Evolutionary conservation across 2,888 invertebrate genomes (phyloP).

Genomic region (Ctenicera cuprea): DNA sequence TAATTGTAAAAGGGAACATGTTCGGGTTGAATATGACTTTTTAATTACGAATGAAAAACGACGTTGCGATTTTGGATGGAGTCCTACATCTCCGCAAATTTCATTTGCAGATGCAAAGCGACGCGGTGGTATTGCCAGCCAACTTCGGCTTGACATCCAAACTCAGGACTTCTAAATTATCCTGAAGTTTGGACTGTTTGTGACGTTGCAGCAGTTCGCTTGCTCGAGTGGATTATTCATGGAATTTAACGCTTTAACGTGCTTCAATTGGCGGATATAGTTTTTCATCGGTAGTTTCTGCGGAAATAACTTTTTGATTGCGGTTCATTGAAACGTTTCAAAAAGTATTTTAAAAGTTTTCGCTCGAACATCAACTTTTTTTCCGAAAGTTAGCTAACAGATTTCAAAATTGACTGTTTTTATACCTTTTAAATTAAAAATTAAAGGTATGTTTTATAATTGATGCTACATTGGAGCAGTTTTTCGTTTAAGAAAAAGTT

Average conservation of each 20-base stretch:
- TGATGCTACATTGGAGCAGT: too few species aligned
- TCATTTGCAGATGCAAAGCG: conserved; percentile 51
- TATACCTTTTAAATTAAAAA: too few species aligned
- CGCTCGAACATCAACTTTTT: not conserved
- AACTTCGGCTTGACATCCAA: conserved; percentile 51
- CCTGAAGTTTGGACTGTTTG: conserved; percentile 52
- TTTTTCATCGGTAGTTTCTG: conserved; percentile 41
- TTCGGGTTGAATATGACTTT: conserved; percentile 65
- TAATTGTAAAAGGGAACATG: conserved; percentile 68
- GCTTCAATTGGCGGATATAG: conserved; percentile 44
- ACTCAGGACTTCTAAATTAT: conserved; percentile 53
- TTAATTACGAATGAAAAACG: conserved; percentile 66
- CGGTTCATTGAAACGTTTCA: conserved; percentile 7
- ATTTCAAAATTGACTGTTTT: too few species aligned
- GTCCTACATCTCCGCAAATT: conserved; percentile 45
- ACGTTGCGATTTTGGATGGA: conserved; percentile 51
- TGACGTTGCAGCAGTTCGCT: conserved; percentile 51
- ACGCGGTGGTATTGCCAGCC: conserved; percentile 41
- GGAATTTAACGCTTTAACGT: conserved; percentile 51
- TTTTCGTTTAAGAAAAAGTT: too few species aligned
- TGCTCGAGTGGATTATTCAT: conserved; percentile 51
- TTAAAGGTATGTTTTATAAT: too few species aligned
- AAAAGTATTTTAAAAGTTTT: not conserved
- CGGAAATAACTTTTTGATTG: conserved; percentile 33
- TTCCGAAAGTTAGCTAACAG: too few species aligned